Evolutionary conservation across 2,797 vertebrate genomes (phyloP).

Genomic region (Microchirus variegatus): DNA sequence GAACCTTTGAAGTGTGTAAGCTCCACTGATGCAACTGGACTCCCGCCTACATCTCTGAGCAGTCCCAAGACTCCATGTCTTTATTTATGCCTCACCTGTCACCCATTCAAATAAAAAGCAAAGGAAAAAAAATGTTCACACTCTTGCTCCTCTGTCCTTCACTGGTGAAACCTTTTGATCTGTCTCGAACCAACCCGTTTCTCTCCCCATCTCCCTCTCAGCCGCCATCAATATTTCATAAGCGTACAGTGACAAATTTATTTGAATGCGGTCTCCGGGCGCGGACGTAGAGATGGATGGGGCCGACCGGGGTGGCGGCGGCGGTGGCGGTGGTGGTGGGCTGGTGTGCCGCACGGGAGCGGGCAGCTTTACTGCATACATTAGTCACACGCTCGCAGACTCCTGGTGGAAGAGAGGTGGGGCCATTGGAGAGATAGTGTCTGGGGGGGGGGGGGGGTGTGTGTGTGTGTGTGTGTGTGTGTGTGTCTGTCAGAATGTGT

Average conservation of each 20-base stretch:
- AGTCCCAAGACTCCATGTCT: conserved; percentile 25
- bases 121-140: conserved; percentile 32
- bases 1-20: conserved; percentile 17
- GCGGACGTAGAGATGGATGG: conserved; percentile 92
- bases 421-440: conserved; percentile 58
- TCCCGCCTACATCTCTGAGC: neutral
- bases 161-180: conserved; percentile 55
- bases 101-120: conserved; percentile 27
- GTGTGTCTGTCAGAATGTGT: conserved; percentile 74
- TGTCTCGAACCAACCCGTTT: conserved; percentile 56
- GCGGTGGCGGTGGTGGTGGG: conserved; percentile 48
- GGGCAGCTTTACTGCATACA: conserved; percentile 82
- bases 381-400: conserved; percentile 73
- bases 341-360: conserved; percentile 74
- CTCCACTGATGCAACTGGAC: conserved; percentile 2
- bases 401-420: conserved; percentile 73
- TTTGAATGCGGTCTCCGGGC: conserved; percentile 79
- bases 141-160: conserved; percentile 28
- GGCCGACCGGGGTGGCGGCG: conserved; percentile 70
- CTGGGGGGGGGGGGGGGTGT: conserved; percentile 28
- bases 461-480: conserved; percentile 61
- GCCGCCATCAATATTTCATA: conserved; percentile 83
- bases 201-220: conserved; percentile 41
- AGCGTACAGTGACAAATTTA: conserved; percentile 85
- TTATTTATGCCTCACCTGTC: conserved; percentile 43